These are phyloP conservation scores for Acridotheres tristis DNA, from an alignment of 2,797 vertebrate species.

Conservation along the genomic window DNA sequence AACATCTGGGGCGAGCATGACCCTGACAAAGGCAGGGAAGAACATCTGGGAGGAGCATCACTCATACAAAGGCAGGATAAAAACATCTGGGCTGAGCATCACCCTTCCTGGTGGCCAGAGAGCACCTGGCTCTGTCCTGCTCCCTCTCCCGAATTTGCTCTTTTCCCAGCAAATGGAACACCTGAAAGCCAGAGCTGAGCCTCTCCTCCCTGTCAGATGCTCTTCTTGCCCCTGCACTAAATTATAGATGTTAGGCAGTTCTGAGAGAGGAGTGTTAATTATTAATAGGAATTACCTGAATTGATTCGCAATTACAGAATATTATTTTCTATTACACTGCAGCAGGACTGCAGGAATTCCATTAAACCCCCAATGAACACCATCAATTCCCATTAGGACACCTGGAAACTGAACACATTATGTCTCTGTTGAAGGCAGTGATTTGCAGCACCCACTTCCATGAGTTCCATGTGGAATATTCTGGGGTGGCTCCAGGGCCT, in stretches of 20 bases:
- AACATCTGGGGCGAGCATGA: too few relatives aligned
- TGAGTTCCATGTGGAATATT: not conserved
- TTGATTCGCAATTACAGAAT: constrained; percentile 73
- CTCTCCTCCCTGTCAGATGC: not conserved
- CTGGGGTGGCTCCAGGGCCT: not conserved
- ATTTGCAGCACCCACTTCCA: constrained; percentile 53
- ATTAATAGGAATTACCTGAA: constrained; percentile 76
- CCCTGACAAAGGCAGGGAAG: too few relatives aligned
- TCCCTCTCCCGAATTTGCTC: not conserved
- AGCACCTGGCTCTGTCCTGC: not conserved
- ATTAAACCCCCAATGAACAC: constrained; percentile 62
- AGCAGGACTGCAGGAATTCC: constrained; percentile 66
- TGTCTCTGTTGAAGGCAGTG: constrained; percentile 31
- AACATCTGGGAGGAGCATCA: too few relatives aligned
- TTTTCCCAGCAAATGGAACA: not conserved
- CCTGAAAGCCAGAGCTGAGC: not conserved
- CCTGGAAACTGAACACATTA: not conserved
- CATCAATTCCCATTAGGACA: constrained; percentile 72
- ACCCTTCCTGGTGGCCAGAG: too few relatives aligned
- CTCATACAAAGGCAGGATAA: too few relatives aligned
- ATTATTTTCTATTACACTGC: constrained; percentile 70
- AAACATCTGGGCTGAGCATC: too few relatives aligned
- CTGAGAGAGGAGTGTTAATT: constrained; percentile 70
- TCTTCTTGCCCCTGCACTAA: constrained; percentile 35
- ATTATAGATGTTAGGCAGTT: constrained; percentile 57